phyloP scores from a whole-genome alignment of 2,797 vertebrate genomes.

The Acridotheres tristis region DNA sequence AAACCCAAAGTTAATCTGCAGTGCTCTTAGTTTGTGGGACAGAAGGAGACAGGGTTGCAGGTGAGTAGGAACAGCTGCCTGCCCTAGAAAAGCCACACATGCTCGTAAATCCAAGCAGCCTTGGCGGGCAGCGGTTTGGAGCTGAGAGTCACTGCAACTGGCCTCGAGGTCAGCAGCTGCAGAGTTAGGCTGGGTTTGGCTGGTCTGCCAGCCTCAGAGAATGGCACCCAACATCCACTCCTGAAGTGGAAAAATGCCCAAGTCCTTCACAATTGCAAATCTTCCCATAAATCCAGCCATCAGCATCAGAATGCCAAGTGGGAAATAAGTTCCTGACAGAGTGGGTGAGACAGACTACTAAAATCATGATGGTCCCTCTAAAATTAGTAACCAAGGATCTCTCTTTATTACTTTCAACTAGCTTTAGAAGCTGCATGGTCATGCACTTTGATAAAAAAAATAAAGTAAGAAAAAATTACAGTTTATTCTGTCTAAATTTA shows the following conservation, averaged over 20 bases:
- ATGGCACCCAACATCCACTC: background rate
- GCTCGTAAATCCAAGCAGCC: background rate
- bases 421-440: constrained; percentile 31
- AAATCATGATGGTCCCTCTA: constrained; percentile 49
- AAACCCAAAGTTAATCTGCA: background rate
- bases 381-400: constrained; percentile 54
- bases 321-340: constrained; percentile 53
- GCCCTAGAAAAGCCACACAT: background rate
- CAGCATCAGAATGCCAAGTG: constrained; percentile 28
- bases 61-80: background rate
- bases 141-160: background rate
- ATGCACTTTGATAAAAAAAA: constrained; percentile 26
- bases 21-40: background rate
- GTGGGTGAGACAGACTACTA: constrained; percentile 50
- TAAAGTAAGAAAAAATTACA: constrained; percentile 34
- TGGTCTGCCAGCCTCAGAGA: background rate
- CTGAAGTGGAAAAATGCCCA: background rate
- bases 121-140: background rate
- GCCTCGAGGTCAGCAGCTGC: background rate
- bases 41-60: background rate
- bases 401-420: constrained; percentile 54
- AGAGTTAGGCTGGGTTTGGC: background rate
- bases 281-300: constrained; percentile 40
- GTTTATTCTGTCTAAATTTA: constrained; percentile 37
- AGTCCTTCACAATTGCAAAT: constrained; percentile 37